Evolutionary conservation across 2,113 vertebrate genomes (phyloP).

Genomic region (Orientallactaga bullata): DNA sequence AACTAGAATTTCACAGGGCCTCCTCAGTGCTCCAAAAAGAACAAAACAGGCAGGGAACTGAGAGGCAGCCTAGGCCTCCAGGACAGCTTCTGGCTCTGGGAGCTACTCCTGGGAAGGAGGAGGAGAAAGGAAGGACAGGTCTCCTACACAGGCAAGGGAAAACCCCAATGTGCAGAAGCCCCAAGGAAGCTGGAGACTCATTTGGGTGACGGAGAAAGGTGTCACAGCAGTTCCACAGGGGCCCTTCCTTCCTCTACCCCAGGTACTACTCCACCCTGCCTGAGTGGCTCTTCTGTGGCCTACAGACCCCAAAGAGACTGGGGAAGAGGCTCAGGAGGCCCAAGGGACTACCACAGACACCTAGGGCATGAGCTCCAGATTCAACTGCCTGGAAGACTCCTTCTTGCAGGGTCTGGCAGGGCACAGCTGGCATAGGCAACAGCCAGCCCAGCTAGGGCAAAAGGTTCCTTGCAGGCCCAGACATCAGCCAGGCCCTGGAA

Average conservation of each 20-base stretch:
- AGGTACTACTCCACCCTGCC: neutral
- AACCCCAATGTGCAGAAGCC: fast-evolving
- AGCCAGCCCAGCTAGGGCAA: neutral
- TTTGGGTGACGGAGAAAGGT: neutral
- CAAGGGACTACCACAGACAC: neutral
- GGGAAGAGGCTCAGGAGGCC: neutral
- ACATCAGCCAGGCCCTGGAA: neutral
- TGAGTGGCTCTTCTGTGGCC: neutral
- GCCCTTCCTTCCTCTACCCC: fast-evolving
- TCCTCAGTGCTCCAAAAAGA: neutral
- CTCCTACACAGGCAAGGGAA: neutral
- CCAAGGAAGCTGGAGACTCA: neutral
- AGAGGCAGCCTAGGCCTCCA: neutral
- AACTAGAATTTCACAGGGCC: neutral
- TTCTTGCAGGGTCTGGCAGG: neutral
- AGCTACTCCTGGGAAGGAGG: neutral
- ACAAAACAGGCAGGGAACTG: neutral
- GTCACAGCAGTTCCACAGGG: neutral
- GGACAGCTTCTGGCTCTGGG: neutral
- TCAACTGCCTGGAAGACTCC: neutral
- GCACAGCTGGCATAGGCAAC: neutral
- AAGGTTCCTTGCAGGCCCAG: neutral
- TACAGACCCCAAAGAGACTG: neutral
- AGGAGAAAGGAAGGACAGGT: neutral
- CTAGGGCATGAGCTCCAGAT: neutral